Evolutionary conservation across 1,140 invertebrate species (phyloP).

Genomic region (Hermetia illucens): DNA sequence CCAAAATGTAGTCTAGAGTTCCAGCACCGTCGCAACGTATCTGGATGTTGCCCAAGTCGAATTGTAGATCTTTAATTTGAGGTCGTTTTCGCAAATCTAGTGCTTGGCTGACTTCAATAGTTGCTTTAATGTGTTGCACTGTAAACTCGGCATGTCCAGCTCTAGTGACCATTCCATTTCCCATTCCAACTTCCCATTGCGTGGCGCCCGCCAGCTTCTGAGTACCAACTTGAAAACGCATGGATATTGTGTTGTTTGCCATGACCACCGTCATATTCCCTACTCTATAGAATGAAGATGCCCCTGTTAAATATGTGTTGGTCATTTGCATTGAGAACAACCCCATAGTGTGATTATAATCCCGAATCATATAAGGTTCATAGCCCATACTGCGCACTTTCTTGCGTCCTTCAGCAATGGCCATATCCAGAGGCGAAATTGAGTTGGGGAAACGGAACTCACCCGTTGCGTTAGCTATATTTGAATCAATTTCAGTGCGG

Average conservation of each 20-base stretch:
- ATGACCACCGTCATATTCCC: conserved; percentile 60
- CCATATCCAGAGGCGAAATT: conserved; percentile 69
- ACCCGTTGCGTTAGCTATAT: conserved; percentile 49
- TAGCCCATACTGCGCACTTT: conserved; percentile 51
- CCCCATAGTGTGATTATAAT: conserved; percentile 54
- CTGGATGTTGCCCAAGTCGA: conserved; percentile 73
- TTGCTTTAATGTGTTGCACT: conserved; percentile 54
- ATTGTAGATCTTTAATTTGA: conserved; percentile 51
- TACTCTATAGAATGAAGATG: conserved; percentile 64
- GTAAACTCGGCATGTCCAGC: conserved; percentile 59
- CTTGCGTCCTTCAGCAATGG: conserved; percentile 54
- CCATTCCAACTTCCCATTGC: conserved; percentile 57
- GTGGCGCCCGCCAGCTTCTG: conserved; percentile 58
- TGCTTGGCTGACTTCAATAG: conserved; percentile 51
- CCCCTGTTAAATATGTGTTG: conserved; percentile 60
- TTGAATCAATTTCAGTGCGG: conserved; percentile 45
- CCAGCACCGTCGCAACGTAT: conserved; percentile 60
- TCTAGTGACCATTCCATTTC: conserved; percentile 48
- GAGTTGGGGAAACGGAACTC: conserved; percentile 67
- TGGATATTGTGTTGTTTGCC: conserved; percentile 48
- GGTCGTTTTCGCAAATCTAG: conserved; percentile 59
- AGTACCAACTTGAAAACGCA: conserved; percentile 53
- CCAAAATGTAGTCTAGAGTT: conserved; percentile 63
- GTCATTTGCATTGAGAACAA: conserved; percentile 49
- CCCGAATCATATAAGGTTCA: conserved; percentile 56